A percentile compares a stretch with the other conserved stretches of the same genome.
Evolutionary conservation across 2,113 vertebrate genomes (phyloP).

Genomic region (Cheilinus undulatus): DNA sequence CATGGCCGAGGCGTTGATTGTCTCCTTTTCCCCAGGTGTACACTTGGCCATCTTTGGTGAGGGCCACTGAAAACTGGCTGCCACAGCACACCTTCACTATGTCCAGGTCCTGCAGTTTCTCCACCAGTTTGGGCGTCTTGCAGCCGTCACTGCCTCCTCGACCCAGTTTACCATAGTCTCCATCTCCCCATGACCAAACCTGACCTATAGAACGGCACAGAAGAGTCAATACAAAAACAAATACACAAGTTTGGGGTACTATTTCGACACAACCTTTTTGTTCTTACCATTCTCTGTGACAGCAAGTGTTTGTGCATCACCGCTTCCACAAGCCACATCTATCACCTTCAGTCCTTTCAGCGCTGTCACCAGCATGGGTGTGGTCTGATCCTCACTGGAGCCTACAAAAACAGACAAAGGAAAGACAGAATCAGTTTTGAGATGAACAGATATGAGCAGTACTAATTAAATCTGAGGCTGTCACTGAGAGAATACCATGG

Average conservation of each 20-base stretch:
- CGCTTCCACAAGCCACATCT: constrained; percentile 95
- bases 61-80: constrained; percentile 95
- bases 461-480: background rate
- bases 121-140: constrained; percentile 96
- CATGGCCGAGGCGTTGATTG: constrained; percentile 97
- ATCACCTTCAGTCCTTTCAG: constrained; percentile 96
- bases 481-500: constrained; percentile 85
- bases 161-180: constrained; percentile 97
- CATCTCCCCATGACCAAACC: constrained; percentile 99
- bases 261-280: background rate
- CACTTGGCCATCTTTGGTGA: constrained; percentile 96
- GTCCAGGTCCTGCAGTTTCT: constrained; percentile 96
- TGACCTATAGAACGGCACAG: constrained; percentile 84
- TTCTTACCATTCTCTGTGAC: constrained; percentile 95
- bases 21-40: constrained; percentile 99
- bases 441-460: background rate
- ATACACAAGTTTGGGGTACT: background rate
- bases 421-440: background rate
- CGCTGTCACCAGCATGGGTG: constrained; percentile 94
- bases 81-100: constrained; percentile 95
- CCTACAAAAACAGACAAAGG: constrained; percentile 76
- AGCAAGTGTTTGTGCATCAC: constrained; percentile 96
- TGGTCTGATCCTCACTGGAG: constrained; percentile 96
- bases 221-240: background rate
- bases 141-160: constrained; percentile 97